phyloP scores from a whole-genome alignment of 2,888 invertebrate species.

The Acleris emargana region DNA sequence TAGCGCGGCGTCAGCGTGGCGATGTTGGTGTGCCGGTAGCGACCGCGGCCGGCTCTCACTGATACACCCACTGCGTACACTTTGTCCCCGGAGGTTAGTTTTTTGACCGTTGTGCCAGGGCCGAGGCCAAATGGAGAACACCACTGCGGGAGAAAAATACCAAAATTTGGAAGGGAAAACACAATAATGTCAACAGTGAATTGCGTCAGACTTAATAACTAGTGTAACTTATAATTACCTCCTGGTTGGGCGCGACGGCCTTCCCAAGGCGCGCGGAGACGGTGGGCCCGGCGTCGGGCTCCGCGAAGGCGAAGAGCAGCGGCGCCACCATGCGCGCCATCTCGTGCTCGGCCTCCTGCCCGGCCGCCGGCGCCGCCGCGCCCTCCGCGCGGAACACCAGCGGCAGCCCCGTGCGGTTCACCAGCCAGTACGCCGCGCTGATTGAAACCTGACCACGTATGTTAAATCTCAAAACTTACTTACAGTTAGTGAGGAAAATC shows the following conservation, averaged over 20 bases:
- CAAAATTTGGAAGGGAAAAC: neutral
- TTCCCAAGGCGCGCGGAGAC: constrained; percentile 90
- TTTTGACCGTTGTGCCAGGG: constrained; percentile 89
- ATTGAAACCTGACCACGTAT: constrained; percentile 84
- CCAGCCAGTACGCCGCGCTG: constrained; percentile 96
- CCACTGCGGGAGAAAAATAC: constrained; percentile 83
- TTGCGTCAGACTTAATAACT: neutral
- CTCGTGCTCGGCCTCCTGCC: constrained; percentile 98
- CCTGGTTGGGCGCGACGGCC: constrained; percentile 76
- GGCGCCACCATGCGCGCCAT: constrained; percentile 96
- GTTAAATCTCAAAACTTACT: no score
- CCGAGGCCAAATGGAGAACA: constrained; percentile 94
- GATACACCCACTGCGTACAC: constrained; percentile 95
- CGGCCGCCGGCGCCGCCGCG: constrained; percentile 89
- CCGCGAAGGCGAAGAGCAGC: constrained; percentile 96
- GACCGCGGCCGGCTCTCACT: constrained; percentile 93
- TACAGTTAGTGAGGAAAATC: no score
- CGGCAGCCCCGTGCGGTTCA: constrained; percentile 98
- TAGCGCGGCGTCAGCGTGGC: constrained; percentile 96
- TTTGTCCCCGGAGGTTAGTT: constrained; percentile 81
- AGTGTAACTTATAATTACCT: constrained; percentile 47
- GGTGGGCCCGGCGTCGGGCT: constrained; percentile 92
- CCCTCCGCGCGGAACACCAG: constrained; percentile 97
- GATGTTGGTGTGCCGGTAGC: constrained; percentile 95
- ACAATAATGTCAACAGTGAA: neutral